Evolutionary conservation across 2,113 vertebrate species (phyloP).

Genomic region (Hippocampus mohnikei): DNA sequence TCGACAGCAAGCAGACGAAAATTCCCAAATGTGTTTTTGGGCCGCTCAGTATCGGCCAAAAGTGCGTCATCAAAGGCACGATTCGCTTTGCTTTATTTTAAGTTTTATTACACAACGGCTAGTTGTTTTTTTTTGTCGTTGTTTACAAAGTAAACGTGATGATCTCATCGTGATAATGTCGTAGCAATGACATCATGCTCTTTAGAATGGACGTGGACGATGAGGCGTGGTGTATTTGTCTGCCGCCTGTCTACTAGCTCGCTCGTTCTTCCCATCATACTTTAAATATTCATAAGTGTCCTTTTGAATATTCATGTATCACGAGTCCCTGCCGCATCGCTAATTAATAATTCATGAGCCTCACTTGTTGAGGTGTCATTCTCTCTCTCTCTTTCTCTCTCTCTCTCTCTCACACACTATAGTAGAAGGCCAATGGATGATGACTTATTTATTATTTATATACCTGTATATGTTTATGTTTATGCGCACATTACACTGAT

Average conservation of each 20-base stretch:
- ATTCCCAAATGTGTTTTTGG: too few relatives aligned
- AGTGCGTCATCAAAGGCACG: background rate
- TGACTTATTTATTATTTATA: background rate
- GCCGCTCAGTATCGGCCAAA: background rate
- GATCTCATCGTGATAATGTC: slow-evolving; percentile 20
- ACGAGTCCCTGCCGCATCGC: too few relatives aligned
- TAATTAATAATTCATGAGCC: slow-evolving; percentile 62
- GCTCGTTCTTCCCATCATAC: slow-evolving; percentile 61
- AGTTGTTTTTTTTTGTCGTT: background rate
- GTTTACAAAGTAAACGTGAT: slow-evolving; percentile 20
- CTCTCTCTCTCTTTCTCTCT: slow-evolving; percentile 59
- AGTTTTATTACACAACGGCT: background rate
- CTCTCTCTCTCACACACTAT: slow-evolving; percentile 47
- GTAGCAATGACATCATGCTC: slow-evolving; percentile 44
- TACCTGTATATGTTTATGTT: slow-evolving; percentile 11
- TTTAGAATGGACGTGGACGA: slow-evolving; percentile 53
- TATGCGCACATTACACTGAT: background rate
- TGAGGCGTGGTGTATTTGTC: slow-evolving; percentile 60
- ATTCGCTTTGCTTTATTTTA: too few relatives aligned
- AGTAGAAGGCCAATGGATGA: background rate
- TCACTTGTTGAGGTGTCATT: slow-evolving; percentile 67
- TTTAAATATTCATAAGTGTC: slow-evolving; percentile 68
- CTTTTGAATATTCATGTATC: slow-evolving; percentile 62
- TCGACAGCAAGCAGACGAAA: too few relatives aligned
- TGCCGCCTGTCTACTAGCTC: slow-evolving; percentile 62